Evolutionary conservation across 2,797 vertebrate genomes (phyloP).

Genomic region (Trachops cirrhosus): DNA sequence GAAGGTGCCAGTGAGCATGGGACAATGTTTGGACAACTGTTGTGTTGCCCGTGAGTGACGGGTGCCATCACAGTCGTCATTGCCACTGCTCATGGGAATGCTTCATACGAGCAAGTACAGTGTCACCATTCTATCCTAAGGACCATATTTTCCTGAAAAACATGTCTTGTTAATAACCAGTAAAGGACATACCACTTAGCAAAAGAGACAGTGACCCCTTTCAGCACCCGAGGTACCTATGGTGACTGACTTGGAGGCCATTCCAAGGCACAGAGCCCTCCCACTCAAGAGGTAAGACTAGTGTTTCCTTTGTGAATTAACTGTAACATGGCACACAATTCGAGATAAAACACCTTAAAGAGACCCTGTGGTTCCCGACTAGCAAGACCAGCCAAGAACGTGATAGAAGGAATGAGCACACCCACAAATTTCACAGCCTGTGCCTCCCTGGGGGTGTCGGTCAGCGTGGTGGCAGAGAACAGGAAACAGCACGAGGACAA

Average conservation of each 20-base stretch:
- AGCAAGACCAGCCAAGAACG: neutral
- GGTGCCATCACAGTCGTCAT: fast-evolving
- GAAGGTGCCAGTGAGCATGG: neutral
- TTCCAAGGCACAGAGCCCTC: neutral
- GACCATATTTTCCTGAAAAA: neutral
- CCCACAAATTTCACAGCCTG: neutral
- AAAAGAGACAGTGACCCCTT: neutral
- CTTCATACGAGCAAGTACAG: neutral
- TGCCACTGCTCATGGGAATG: too few species aligned
- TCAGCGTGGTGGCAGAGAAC: neutral
- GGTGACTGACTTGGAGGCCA: neutral
- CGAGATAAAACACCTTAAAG: neutral
- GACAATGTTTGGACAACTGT: neutral
- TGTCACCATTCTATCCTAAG: neutral
- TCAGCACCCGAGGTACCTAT: neutral
- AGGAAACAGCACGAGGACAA: neutral
- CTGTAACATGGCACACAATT: neutral
- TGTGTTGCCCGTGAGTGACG: fast-evolving
- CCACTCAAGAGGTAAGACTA: neutral
- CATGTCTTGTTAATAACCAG: neutral
- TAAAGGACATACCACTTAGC: neutral
- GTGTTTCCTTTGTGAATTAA: neutral
- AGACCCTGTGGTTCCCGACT: neutral
- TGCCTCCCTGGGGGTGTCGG: neutral
- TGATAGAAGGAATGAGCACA: neutral